Conservation (phyloP, 1,140 invertebrate genomes). For the Leguminivora glycinivorella region DNA sequence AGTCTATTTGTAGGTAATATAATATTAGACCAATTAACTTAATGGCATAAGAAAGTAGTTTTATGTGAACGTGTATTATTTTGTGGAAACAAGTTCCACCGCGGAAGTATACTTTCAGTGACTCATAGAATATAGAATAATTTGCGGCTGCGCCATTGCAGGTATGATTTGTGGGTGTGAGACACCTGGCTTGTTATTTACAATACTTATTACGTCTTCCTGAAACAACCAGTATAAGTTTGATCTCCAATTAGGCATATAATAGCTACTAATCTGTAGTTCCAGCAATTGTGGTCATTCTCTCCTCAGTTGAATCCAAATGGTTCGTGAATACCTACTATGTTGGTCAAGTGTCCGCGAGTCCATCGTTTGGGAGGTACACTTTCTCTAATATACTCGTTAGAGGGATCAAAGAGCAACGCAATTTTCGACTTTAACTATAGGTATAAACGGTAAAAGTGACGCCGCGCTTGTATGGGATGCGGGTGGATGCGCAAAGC, state of each 20-base stretch:
- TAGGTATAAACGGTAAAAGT: conserved; percentile 10
- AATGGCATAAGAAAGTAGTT: conserved; percentile 1
- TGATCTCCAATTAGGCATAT: neutral
- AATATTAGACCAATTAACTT: neutral
- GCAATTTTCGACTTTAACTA: conserved; percentile 21
- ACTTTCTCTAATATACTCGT: conserved; percentile 22
- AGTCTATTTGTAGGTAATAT: neutral
- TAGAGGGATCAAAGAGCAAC: conserved; percentile 3
- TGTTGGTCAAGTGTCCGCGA: conserved; percentile 16
- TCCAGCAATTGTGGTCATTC: neutral
- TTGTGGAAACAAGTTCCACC: conserved; percentile 18
- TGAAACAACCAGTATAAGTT: neutral
- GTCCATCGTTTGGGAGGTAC: neutral
- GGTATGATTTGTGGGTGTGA: conserved; percentile 19
- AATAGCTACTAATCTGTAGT: neutral
- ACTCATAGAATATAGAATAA: conserved; percentile 12
- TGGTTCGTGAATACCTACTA: neutral
- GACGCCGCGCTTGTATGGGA: neutral
- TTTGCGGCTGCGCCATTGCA: conserved; percentile 20
- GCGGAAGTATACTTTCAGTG: conserved; percentile 17
- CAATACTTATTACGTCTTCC: neutral
- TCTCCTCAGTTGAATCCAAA: neutral
- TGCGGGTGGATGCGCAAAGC: neutral
- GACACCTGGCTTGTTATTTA: conserved; percentile 4
- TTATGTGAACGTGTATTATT: neutral